Evolutionary conservation across 2,113 vertebrate genomes (phyloP).

Genomic region (Pogonocichla stellata): DNA sequence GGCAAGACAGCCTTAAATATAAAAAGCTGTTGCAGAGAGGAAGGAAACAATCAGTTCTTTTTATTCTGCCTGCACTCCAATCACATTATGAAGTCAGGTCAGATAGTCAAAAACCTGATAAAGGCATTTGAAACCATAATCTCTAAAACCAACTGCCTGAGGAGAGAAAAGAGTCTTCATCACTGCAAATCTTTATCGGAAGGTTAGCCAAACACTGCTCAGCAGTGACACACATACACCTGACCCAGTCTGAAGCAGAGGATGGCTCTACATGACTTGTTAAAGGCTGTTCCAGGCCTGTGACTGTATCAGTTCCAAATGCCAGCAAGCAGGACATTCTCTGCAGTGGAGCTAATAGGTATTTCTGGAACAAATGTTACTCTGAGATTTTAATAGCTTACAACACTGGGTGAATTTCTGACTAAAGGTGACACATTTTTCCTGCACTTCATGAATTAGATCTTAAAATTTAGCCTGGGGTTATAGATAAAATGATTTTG

Average conservation of each 20-base stretch:
- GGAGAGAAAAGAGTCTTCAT: background rate
- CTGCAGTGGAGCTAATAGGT: background rate
- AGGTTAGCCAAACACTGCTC: background rate
- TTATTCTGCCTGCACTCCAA: background rate
- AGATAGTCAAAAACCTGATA: background rate
- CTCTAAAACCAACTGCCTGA: background rate
- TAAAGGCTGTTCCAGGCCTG: background rate
- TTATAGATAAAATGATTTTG: background rate
- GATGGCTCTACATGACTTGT: background rate
- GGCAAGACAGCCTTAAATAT: background rate
- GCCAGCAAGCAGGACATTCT: background rate
- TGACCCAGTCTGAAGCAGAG: background rate
- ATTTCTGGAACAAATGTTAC: background rate
- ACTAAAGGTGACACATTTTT: background rate
- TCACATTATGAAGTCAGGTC: background rate
- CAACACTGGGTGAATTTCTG: background rate
- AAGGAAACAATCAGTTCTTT: background rate
- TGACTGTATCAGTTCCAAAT: background rate
- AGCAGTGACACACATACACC: background rate
- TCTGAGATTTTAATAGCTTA: slow-evolving; percentile 4
- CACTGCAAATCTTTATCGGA: background rate
- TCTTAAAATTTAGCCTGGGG: background rate
- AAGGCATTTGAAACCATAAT: slow-evolving; percentile 1
- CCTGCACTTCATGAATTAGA: background rate
- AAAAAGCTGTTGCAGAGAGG: background rate